Evolutionary conservation across 1,140 invertebrate genomes (phyloP), one percentile per base, ranked within the genome.

Genomic region (Triops longicaudatus): DNA sequence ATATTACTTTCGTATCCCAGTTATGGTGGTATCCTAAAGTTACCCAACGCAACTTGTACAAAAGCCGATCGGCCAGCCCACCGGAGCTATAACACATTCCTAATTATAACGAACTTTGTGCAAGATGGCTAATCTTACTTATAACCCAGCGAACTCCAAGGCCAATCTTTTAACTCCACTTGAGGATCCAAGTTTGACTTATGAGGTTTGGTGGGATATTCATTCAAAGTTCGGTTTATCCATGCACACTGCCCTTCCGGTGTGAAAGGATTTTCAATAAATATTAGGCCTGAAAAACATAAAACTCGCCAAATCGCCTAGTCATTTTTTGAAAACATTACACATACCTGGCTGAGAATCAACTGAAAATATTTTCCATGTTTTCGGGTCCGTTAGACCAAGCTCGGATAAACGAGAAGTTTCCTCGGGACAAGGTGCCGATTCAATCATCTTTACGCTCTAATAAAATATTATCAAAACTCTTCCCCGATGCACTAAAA

Each of bases 1-100:
- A 2, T 37, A 37, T 37, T 86, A 93, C 88, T 88, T 98, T 98
- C 72, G 93, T 93, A 81, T 96, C 90, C 96, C 96, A 98, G 85
- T 98, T 90, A 83, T 98, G 95, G 85, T 98, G 96, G 83, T 97
- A 98, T 26, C 96, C 96, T 43, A 98, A 83, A 1, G 96, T 98
- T 17, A 91, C 88, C 96, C 96, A 98, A 81, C 95, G 85, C 76
- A 98, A 85, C 82, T 93, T 93, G 72, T 84, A 80, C 63, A 85
- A 78, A n/a, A 88, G 80, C 12, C 80, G 74, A 31, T 80, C 79
- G 22, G 79, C 78, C 75, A 78, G 79, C 22, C 81, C 78, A 28
- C 74, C 72, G 42, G 80, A 79, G 74, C 82, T 84, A 31, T 44
- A 22, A 76, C 27, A 73, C 79, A 44, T 31, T 42, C 76, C 26